Base-by-base conservation (phyloP, 2,888 invertebrate species). In the Papilio protenor region DNA sequence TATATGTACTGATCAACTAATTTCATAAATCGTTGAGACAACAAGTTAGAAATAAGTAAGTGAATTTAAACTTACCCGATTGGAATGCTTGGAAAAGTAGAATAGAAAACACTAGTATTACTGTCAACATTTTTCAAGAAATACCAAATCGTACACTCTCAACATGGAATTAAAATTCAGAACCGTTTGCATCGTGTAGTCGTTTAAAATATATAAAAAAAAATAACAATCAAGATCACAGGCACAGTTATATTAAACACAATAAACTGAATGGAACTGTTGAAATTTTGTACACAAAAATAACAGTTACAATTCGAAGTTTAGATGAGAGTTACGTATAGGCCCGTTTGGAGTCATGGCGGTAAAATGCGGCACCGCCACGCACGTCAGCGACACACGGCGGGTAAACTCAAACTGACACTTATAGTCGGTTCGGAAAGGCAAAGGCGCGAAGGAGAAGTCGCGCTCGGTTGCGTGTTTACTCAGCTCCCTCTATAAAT, bases 101-200 rank as follows among this genome's bases (percentile, higher is more conserved):
- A 82, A 90, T 84, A 84, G 87, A 90, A 85, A 88, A 84, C 87
- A 90, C 88, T 85, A 92, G 81, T 81, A 88, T 89, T 88, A 90
- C 92, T 86, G 88, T 92, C 86, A 94, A 91, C 94, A 94, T 94
- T 89, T 90, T 94, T 87, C 85, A 84, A 90, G 85, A 84, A 87
- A 85, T 88, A 87, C 86, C 79, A 89, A 89, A 87, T 86, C 87
- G 84, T 85, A 87, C 87, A 88, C 90, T 90, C 88, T 87, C 81
- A 85, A 87, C 83, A 86, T 87, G 84, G 83, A 87, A 83, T 88
- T 87, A 89, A 87, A 88, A 90, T 87, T 85, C 84, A 89, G 84
- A 90, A 90, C 86, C 86, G 88, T 91, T 91, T 89, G 90, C 94
- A 94, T 93, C 86, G 90, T 93, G 90, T 84, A 87, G 85, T 85